Evolutionary conservation across 2,888 invertebrate species (phyloP), one percentile per base, ranked within the genome.

Genomic region (Cyaniris semiargus): DNA sequence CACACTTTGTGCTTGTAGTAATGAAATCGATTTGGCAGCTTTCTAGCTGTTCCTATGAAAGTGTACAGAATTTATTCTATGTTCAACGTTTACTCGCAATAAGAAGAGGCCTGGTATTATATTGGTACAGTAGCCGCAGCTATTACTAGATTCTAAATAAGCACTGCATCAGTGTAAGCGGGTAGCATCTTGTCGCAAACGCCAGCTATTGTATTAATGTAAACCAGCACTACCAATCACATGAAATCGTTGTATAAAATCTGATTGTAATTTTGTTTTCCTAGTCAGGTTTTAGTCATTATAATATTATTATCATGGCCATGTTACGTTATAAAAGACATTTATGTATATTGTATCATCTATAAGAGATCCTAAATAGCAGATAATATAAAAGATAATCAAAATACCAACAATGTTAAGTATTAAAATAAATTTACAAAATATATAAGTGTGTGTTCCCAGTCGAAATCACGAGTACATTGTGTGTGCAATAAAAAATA

Each of bases 281-380:
- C 60, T 60, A 10, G 60, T 60, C 60, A 60, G 21, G 60, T 60
- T 23, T 60, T 10, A 21, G 10, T 60, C 60, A 60, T 21, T 21
- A 53, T n/a, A 18, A 21, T 60, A 23, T 10, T n/a, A 18, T 60
- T 23, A 60, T 23, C 10, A 10, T 60, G 10, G 21, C 13, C 23
- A 60, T 60, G 8, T 60, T 60, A 60, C n/a, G 21, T 60, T 60
- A 21, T 21, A 60, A 60, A 60, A 60, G 10, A 60, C 60, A 60
- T 60, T 58, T 21, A 21, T 23, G 18, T 53, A 53, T 23, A 38
- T 38, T 38, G 1, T 38, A 38, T 38, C 38, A 38, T 23, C 23
- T 60, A 60, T 60, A 0, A 0, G 21, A 58, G 58, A n/a, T n/a
- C 23, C 60, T 23, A 60, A 5, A 53, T 53, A 53, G 53, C 53